A percentile compares a stretch with the other conserved stretches of the same genome.
Evolutionary conservation across 2,888 invertebrate species (phyloP).

Genomic region (Brachyptera risi): DNA sequence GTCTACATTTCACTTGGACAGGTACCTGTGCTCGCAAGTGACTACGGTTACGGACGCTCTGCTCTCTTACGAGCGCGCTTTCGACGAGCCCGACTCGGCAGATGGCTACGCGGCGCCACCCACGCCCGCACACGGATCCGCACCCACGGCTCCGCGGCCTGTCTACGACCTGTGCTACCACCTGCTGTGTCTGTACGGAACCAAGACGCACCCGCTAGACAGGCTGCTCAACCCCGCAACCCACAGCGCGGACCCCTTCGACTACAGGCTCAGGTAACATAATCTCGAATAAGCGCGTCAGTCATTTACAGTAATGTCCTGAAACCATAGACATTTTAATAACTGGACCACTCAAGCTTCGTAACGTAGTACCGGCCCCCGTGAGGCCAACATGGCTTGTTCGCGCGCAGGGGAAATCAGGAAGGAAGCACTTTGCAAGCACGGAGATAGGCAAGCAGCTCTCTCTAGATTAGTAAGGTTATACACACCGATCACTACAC

Average conservation of each 20-base stretch:
- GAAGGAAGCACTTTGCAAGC: too few species aligned
- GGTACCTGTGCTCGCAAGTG: constrained; percentile 67
- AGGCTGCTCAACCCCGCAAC: constrained; percentile 67
- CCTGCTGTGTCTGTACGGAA: constrained; percentile 71
- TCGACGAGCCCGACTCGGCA: constrained; percentile 40
- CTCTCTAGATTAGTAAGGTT: too few species aligned
- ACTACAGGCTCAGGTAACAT: constrained; percentile 70
- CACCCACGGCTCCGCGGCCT: constrained; percentile 29
- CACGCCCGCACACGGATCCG: constrained; percentile 44
- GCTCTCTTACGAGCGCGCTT: constrained; percentile 66
- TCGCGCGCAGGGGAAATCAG: too few species aligned
- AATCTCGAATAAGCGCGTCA: too few species aligned
- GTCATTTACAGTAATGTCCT: too few species aligned
- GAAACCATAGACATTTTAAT: too few species aligned
- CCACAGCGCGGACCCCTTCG: constrained; percentile 74
- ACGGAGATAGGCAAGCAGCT: too few species aligned
- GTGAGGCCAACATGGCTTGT: too few species aligned
- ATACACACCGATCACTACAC: too few species aligned
- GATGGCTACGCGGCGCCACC: constrained; percentile 42
- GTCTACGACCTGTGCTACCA: constrained; percentile 74
- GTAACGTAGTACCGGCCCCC: too few species aligned
- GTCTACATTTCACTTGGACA: too few species aligned
- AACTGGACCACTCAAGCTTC: too few species aligned
- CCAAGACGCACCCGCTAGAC: constrained; percentile 60
- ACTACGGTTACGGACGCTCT: constrained; percentile 69